These are phyloP conservation scores for Dicycla oo DNA, from an alignment of 2,888 invertebrate genomes.

Conservation along the genomic window DNA sequence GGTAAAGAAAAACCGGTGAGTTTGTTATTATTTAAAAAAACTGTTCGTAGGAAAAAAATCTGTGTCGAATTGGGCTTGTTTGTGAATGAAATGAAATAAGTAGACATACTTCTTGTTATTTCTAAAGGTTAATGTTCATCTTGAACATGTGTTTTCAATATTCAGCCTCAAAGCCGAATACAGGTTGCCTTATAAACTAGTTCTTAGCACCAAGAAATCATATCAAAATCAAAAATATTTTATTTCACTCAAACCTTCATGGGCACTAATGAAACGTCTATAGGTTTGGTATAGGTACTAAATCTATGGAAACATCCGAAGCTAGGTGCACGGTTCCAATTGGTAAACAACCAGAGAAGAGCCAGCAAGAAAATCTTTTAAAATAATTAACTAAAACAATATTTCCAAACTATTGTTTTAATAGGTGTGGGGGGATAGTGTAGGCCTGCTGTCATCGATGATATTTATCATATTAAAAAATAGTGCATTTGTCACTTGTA, in stretches of 20 bases:
- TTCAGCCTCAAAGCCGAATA: not conserved
- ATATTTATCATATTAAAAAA: conserved; percentile 32
- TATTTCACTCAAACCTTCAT: too few relatives aligned
- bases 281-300: too few relatives aligned
- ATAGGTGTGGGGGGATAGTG: too few relatives aligned
- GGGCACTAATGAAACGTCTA: too few relatives aligned
- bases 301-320: too few relatives aligned
- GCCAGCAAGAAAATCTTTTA: too few relatives aligned
- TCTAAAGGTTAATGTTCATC: too few relatives aligned
- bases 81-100: not conserved
- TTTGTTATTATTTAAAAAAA: conserved; percentile 13
- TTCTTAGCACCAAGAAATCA: not conserved
- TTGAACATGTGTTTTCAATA: not conserved
- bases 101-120: not conserved
- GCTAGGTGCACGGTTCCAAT: too few relatives aligned
- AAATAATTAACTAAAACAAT: too few relatives aligned
- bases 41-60: not conserved
- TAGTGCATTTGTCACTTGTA: conserved; percentile 73
- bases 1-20: conserved; percentile 84
- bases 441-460: not conserved
- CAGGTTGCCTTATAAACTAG: not conserved
- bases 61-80: not conserved
- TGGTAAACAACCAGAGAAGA: too few relatives aligned
- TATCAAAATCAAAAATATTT: too few relatives aligned
- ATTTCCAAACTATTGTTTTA: too few relatives aligned